Evolutionary conservation across 2,888 invertebrate genomes (phyloP).

Genomic region (Syritta pipiens): DNA sequence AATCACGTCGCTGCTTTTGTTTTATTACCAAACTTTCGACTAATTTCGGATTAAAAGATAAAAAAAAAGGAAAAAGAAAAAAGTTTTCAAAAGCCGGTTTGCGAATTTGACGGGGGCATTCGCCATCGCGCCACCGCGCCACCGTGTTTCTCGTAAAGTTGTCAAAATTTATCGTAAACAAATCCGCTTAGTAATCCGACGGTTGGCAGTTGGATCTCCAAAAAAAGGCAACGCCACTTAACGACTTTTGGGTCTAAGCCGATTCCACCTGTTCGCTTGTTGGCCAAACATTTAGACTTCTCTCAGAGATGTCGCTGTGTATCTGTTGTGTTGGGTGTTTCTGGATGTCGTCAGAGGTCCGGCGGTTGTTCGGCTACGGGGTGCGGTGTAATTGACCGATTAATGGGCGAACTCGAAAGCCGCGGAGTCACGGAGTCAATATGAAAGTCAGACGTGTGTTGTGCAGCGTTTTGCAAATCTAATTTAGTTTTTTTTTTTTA

Average conservation of each 20-base stretch:
- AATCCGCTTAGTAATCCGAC: slow-evolving; percentile 9
- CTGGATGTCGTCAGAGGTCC: no score
- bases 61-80: no score
- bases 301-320: slow-evolving; percentile 13
- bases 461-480: no score
- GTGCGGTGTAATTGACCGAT: slow-evolving; percentile 16
- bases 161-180: slow-evolving; percentile 9
- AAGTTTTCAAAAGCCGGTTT: no score
- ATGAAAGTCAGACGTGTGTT: neutral
- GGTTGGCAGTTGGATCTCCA: no score
- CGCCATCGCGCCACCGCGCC: no score
- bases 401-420: neutral
- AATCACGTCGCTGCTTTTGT: neutral
- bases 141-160: slow-evolving; percentile 2
- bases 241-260: neutral
- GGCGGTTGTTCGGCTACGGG: no score
- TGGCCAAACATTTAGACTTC: neutral
- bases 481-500: neutral
- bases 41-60: neutral
- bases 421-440: neutral
- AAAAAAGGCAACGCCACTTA: no score
- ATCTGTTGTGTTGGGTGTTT: no score
- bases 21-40: slow-evolving; percentile 1
- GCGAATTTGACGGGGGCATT: no score
- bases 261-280: slow-evolving; percentile 17